phyloP scores from a whole-genome alignment of 1,140 invertebrate genomes.

The Branchinecta lindahli region DNA sequence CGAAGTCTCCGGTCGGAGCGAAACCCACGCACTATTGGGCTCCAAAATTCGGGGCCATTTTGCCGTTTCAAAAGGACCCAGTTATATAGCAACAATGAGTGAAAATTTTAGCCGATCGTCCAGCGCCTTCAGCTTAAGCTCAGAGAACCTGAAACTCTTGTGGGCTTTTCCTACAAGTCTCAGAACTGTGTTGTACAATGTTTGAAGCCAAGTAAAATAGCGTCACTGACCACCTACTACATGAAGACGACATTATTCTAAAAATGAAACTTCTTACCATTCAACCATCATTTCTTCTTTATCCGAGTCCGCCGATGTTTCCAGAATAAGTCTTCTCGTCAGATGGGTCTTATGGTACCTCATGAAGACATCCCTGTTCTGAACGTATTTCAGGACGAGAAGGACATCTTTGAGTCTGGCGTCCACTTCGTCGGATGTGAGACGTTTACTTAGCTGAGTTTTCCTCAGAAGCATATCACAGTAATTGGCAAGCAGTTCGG shows the following conservation, averaged over 20 bases:
- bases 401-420: conserved; percentile 77
- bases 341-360: conserved; percentile 96
- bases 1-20: too few species aligned
- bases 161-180: too few species aligned
- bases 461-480: conserved; percentile 98
- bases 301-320: conserved; percentile 94
- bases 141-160: too few species aligned
- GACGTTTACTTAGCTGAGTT: conserved; percentile 85
- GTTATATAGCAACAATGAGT: too few species aligned
- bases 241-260: not conserved
- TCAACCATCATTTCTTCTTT: conserved; percentile 99
- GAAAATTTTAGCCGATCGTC: too few species aligned
- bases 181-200: too few species aligned
- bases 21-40: too few species aligned
- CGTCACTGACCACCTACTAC: too few species aligned
- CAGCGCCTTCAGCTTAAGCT: too few species aligned
- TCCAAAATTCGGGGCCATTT: too few species aligned
- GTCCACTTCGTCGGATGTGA: conserved; percentile 96
- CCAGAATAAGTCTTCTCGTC: conserved; percentile 82
- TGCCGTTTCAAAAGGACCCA: too few species aligned
- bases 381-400: conserved; percentile 94
- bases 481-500: conserved; percentile 96
- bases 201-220: too few species aligned
- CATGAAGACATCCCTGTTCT: conserved; percentile 99
- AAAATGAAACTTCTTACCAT: conserved; percentile 42